Evolutionary conservation across 1,140 invertebrate genomes (phyloP), one percentile per base, ranked within the genome.

Genomic region (Pogonognathellus flavescens): DNA sequence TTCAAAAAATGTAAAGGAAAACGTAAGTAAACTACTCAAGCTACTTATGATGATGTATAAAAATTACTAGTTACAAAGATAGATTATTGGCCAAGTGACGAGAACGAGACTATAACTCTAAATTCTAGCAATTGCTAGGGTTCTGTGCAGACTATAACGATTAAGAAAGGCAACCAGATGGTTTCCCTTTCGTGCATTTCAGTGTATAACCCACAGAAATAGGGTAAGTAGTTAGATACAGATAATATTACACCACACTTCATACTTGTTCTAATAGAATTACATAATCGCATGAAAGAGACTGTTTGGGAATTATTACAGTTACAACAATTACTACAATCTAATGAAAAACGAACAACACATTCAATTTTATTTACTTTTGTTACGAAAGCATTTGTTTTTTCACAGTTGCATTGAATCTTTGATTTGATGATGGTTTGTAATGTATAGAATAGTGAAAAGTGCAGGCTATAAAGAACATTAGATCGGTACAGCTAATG

Each of bases 71-170:
- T 60, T 66, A 66, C 22, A 20, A 25, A 66, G 22, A 66, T 25
- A 66, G 22, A 66, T 66, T 66, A 66, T 66, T 66, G 62, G 62
- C 62, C 62, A 66, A 66, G 62, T 66, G 62, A 66, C 62, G 62
- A 66, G 62, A 66, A 66, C 25, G 62, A 66, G 62, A 66, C 62
- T 66, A 66, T 66, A 66, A 10, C 22, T 14, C 25, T 22, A 20
- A 66, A 66, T 66, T 66, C 62, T 66, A 31, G 25, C 31, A 3
- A 41, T 41, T 20, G n/a, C 10, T 60, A 60, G 16, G n/a, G n/a
- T 60, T n/a, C 8, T 66, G 25, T 25, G 22, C 10, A 25, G 25
- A 25, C 25, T 14, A 55, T 55, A 55, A 55, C 53, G 20, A 13
- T 31, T 10, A 66, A 6, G 20, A 10, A 25, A 66, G 22, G 62